Base-by-base conservation (phyloP, 1,140 invertebrate genomes). In the Lepidotrigona ventralis region DNA sequence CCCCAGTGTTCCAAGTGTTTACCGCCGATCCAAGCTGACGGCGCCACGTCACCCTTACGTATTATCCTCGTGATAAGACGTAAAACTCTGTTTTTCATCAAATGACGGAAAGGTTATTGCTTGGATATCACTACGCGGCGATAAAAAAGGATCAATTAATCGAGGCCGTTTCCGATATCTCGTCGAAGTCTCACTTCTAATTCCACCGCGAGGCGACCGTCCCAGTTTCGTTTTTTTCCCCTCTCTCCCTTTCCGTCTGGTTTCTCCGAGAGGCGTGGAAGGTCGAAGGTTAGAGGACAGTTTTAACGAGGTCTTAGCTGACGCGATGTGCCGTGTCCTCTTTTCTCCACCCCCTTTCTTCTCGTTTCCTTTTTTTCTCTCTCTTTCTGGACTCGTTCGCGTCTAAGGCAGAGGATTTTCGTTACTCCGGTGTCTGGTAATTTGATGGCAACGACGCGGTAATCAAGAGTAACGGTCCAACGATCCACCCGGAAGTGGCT, bases 81-180 rank as follows among this genome's bases (percentile, higher is more conserved):
- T 90, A 90, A n/a, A 90, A 90, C 80, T 90, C 83, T 85, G 79
- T 83, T 89, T 88, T 89, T 78, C 88, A 86, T 83, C 84, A 90
- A 33, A 86, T 83, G 89, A 84, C 69, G 51, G 69, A 76, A n/a
- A n/a, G 54, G 63, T 85, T 86, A 84, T 86, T 81, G 73, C 58
- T 53, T 54, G 21, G 56, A 33, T 46, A 8, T 39, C 58, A n/a
- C 29, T 58, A 29, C 58, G 23, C 17, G 53, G 51, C 83, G 53
- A 87, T 87, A 85, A 87, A 85, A 87, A 80, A 84, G n/a, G 39
- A 15, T 60, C 75, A 70, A 71, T 79, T 84, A 87, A 87, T 87
- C 78, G 79, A 33, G 6, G 29, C 53, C 77, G 23, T 63, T 33
- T 33, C 70, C 70, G 77, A 79, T 70, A 26, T 66, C 26, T 64